Evolutionary conservation across 2,797 vertebrate species (phyloP), one percentile per base, ranked within the genome.

Genomic region (Gobio occitaniae): DNA sequence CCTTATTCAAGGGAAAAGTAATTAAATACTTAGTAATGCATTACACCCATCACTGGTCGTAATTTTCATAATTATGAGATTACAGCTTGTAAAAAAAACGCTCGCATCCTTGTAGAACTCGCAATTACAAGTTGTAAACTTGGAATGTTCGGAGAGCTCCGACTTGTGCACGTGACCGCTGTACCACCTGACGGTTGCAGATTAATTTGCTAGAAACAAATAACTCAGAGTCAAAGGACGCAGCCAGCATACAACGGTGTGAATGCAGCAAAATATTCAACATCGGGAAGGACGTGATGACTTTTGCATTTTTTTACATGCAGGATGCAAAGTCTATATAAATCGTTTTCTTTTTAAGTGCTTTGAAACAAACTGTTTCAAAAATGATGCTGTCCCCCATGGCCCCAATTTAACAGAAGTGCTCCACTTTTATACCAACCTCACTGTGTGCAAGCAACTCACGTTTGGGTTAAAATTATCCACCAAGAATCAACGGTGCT

Each of bases 381-480:
- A 50, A 75, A 76, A 38, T 56, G 0, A n/a, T 4, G 74, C 48
- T 3, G 52, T 56, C 50, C n/a, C 48, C 32, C 63, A 41, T 32
- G 65, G 17, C 38, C 48, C 50, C 50, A 36, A 59, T 56, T 70
- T 78, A 52, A 56, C 74, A 78, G 50, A 77, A 69, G 38, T 78
- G 72, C 63, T 69, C 82, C 74, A 84, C 48, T 84, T 84, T 70
- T 84, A 52, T 69, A 38, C 50, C 50, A 59, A 19, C 48, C 16
- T 16, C 54, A 48, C 19, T 16, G 83, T 75, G 32, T 12, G 17
- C 32, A 38, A 6, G 21, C 38, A 32, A 41, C 63, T 84, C 25
- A 29, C 15, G 41, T 50, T 71, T n/a, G 13, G 44, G 32, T 32
- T 36, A 52, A 77, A 59, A 83, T 68, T 54, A 21, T 52, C 63